A percentile compares a stretch with the other conserved stretches of the same genome.
phyloP scores from a whole-genome alignment of 2,797 vertebrate species.

The Brachyalestes nurse region DNA sequence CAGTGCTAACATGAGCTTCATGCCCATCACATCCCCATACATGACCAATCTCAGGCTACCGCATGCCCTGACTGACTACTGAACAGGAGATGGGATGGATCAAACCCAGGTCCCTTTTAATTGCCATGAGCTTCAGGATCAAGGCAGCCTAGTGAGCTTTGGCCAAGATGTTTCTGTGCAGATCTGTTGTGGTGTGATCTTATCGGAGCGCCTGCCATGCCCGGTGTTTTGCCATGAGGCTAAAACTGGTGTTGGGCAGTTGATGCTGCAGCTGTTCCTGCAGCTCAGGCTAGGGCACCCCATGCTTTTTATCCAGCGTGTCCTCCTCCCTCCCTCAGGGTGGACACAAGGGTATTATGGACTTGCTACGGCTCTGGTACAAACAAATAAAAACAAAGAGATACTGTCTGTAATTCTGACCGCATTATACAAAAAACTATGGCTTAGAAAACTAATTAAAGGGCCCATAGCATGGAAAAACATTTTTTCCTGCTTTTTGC shows the following conservation, averaged over 20 bases:
- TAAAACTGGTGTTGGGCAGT: constrained; percentile 66
- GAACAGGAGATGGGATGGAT: constrained; percentile 62
- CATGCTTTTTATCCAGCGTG: not conserved
- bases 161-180: constrained; percentile 63
- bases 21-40: not conserved
- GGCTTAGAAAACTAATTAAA: not conserved
- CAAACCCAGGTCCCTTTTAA: constrained; percentile 69
- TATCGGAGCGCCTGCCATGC: constrained; percentile 56
- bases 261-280: constrained; percentile 75
- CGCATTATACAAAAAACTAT: not conserved
- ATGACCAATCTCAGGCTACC: constrained; percentile 50
- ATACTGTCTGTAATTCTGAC: not conserved
- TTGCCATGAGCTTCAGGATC: constrained; percentile 65
- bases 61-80: constrained; percentile 49
- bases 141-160: constrained; percentile 2
- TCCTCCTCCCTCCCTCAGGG: not conserved
- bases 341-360: not conserved
- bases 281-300: constrained; percentile 60
- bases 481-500: not conserved
- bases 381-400: not conserved
- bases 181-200: constrained; percentile 66
- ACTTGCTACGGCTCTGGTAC: no score
- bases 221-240: constrained; percentile 53
- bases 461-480: not conserved
- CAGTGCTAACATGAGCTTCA: not conserved